Percentiles rank a stretch among this genome's conserved stretches.
These are phyloP conservation scores for Eustalomyia histrio DNA, from an alignment of 2,888 invertebrate species.

Conservation along the genomic window DNA sequence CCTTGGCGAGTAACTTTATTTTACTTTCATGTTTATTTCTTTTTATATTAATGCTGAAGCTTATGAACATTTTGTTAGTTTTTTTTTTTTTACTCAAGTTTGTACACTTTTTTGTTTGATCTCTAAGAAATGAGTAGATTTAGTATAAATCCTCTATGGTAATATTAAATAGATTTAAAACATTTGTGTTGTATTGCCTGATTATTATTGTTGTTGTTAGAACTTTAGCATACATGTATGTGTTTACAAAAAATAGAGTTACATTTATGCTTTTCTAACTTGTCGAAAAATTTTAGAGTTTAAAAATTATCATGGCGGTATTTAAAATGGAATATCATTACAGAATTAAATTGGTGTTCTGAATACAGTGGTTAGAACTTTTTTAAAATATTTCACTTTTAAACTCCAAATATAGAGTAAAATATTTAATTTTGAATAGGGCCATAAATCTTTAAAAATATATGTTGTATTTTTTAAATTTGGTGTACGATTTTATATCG, in stretches of 20 bases:
- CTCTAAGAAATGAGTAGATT: constrained; percentile 30
- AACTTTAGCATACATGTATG: background rate
- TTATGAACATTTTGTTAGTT: background rate
- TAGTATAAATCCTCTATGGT: constrained; percentile 50
- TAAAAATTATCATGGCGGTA: background rate
- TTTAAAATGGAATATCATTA: too few species aligned
- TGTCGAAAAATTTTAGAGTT: too few species aligned
- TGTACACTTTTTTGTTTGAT: background rate
- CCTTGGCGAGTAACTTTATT: constrained; percentile 33
- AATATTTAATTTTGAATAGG: background rate
- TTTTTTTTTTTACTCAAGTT: background rate
- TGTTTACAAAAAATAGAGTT: too few species aligned
- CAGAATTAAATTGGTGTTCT: too few species aligned
- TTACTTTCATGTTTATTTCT: constrained; percentile 4
- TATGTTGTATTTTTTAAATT: background rate
- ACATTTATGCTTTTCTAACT: background rate
- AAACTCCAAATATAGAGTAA: background rate
- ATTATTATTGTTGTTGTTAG: background rate
- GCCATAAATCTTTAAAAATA: background rate
- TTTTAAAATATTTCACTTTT: background rate
- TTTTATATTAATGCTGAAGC: background rate
- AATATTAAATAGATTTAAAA: constrained; percentile 61
- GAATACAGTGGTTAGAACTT: background rate
- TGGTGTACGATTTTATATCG: background rate
- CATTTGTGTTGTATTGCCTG: constrained; percentile 27